phyloP scores from a whole-genome alignment of 2,797 vertebrate genomes.

The Eulemur rubriventer region DNA sequence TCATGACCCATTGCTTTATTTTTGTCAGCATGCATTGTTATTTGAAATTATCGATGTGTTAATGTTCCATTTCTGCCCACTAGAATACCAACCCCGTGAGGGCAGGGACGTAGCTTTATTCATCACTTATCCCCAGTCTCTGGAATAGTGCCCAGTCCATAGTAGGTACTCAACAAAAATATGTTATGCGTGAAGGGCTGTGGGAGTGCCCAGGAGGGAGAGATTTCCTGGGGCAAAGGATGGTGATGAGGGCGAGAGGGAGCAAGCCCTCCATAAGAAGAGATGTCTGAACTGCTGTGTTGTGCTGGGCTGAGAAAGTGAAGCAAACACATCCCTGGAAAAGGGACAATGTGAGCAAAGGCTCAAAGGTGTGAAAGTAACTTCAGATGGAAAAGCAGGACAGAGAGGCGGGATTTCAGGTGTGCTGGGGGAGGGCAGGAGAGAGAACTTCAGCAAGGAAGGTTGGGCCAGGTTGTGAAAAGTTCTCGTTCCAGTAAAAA shows the following conservation, averaged over 20 bases:
- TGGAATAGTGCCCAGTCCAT: neutral
- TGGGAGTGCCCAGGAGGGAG: neutral
- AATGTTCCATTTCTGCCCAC: neutral
- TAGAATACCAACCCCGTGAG: neutral
- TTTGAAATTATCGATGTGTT: neutral
- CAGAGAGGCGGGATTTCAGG: neutral
- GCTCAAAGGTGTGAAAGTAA: too few relatives aligned
- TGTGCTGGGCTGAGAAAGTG: neutral
- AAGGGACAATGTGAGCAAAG: neutral
- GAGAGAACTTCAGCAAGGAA: neutral
- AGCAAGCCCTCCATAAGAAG: neutral
- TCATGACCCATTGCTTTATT: neutral
- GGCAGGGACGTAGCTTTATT: neutral
- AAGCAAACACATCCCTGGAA: neutral
- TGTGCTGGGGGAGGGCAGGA: neutral
- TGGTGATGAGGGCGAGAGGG: neutral
- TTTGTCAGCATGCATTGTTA: neutral
- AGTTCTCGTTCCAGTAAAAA: neutral
- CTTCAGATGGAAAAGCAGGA: neutral
- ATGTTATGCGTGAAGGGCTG: neutral
- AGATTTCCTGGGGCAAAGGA: neutral
- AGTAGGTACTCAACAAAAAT: neutral
- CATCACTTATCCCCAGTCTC: neutral
- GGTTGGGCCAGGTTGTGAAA: neutral
- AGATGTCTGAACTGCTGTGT: accelerated